Evolutionary conservation across 2,113 vertebrate species (phyloP).

Genomic region (Nannospalax galili): DNA sequence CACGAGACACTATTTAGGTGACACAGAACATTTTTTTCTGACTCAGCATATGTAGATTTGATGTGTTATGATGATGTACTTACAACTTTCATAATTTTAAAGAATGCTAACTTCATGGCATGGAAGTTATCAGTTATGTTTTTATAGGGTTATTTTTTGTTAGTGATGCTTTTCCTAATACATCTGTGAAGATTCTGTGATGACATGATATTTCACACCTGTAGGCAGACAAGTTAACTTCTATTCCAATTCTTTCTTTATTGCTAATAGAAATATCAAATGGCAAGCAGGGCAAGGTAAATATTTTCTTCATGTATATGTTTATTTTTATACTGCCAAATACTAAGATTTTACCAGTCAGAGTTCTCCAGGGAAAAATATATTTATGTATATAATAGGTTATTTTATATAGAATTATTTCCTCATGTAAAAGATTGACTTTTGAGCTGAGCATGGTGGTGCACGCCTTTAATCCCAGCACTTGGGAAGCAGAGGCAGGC

Average conservation of each 20-base stretch:
- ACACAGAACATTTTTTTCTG: neutral
- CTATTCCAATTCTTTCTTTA: neutral
- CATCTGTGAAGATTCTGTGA: neutral
- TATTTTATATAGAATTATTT: neutral
- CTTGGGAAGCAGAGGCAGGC: too few species aligned
- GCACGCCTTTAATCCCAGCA: too few species aligned
- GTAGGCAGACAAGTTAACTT: neutral
- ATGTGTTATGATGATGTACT: neutral
- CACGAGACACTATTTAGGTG: neutral
- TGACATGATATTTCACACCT: neutral
- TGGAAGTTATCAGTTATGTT: neutral
- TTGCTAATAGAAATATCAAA: slow-evolving; percentile 19
- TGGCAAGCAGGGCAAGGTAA: neutral
- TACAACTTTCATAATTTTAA: neutral
- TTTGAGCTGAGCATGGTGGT: too few species aligned
- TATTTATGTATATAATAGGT: neutral
- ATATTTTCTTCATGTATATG: neutral
- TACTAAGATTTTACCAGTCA: neutral
- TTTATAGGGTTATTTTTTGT: neutral
- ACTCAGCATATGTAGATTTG: neutral
- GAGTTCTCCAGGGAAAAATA: neutral
- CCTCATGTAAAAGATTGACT: slow-evolving; percentile 10
- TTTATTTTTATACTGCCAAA: neutral
- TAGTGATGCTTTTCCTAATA: neutral
- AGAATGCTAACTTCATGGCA: neutral